phyloP scores from a whole-genome alignment of 2,888 invertebrate genomes.

The Rotaria sp. region DNA sequence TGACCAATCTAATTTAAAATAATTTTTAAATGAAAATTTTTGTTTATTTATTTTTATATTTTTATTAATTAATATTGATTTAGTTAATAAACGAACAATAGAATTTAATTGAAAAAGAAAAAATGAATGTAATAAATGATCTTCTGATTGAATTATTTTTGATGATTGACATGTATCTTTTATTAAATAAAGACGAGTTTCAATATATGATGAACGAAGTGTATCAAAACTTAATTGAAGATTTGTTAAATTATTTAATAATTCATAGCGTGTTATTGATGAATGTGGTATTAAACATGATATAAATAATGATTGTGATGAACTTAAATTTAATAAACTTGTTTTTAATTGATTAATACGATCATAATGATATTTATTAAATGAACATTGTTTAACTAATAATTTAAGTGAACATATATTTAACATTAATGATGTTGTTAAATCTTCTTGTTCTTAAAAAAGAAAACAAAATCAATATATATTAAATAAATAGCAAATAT shows the following conservation, averaged over 20 bases:
- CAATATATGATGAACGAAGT: not conserved
- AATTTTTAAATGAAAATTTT: not conserved
- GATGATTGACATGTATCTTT: not conserved
- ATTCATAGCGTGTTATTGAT: not conserved
- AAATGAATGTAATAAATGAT: too few relatives aligned
- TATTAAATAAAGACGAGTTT: not conserved
- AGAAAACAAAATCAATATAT: too few relatives aligned
- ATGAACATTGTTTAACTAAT: not conserved
- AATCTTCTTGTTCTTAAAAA: not conserved
- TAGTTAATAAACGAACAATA: not conserved
- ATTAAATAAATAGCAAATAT: too few relatives aligned
- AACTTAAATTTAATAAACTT: too few relatives aligned
- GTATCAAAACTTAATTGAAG: not conserved
- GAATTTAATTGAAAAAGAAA: not conserved
- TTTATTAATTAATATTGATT: not conserved
- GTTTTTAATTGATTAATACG: not conserved
- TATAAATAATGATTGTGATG: not conserved
- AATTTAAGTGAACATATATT: not conserved
- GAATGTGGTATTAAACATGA: not conserved
- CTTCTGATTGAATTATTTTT: too few relatives aligned
- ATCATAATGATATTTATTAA: not conserved
- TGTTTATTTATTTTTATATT: not conserved
- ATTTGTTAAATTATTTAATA: not conserved
- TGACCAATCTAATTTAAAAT: not conserved
- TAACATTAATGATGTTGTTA: not conserved